Evolutionary conservation across 1,140 invertebrate genomes (phyloP), one percentile per base, ranked within the genome.

Genomic region (Sesamia nonagrioides): DNA sequence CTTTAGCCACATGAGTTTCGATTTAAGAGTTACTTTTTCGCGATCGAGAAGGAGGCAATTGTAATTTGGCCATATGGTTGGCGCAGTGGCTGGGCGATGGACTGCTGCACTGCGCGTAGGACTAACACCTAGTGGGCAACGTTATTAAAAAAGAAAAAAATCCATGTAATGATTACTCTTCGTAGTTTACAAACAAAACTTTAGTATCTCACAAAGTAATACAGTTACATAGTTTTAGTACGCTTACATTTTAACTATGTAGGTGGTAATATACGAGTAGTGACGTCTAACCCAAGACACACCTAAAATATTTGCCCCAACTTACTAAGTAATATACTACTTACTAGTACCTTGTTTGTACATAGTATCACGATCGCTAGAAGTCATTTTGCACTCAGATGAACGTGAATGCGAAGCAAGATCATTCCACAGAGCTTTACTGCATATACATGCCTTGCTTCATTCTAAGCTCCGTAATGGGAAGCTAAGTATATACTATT

Each of bases 391-490:
- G 77, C 56, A 33, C 15, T 71, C 40, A 80, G 45, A 50, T 45
- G 72, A 66, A 48, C 50, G 58, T 74, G 75, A 56, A 73, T 68
- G 69, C 74, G 74, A 77, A 66, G 60, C 76, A 60, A 77, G 68
- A 77, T 77, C 72, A 78, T 77, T 79, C 69, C 50, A 27, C 60
- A 58, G 40, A 69, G 33, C 66, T 48, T 61, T 78, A 69, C 45
- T 56, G 61, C 40, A 69, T 48, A 45, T 63, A 63, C 68, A 69
- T 80, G 68, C 61, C 77, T 74, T 71, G 74, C 77, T 80, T 79
- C 78, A 84, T 84, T 84, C 77, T 76, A 60, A 60, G 56, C 17
- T 61, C 79, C 77, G 63, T 77, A 79, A 74, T 35, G 18, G 75
- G 68, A 33, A 50, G 63, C 21, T 58, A 60, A 61, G 17, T 71